phyloP scores from a whole-genome alignment of 2,113 vertebrate genomes.

The Semnornis frantzii region DNA sequence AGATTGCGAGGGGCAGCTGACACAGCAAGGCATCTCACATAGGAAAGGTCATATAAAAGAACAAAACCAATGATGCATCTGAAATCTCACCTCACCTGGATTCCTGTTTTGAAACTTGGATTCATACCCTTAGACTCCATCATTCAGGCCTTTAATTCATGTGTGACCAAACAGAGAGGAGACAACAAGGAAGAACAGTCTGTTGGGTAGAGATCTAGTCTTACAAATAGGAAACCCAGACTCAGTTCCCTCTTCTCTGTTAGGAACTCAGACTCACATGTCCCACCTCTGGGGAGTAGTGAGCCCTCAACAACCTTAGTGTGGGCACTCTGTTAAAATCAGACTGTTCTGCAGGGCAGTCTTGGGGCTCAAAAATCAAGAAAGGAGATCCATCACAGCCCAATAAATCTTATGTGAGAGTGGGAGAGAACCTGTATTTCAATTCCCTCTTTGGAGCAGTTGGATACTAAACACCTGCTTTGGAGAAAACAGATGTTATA shows the following conservation, averaged over 20 bases:
- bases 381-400: not conserved
- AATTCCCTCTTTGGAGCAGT: not conserved
- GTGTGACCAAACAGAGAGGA: not conserved
- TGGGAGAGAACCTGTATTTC: not conserved
- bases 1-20: not conserved
- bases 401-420: not conserved
- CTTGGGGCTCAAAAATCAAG: not conserved
- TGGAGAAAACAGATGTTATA: not conserved
- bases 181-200: not conserved
- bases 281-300: not conserved
- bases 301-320: not conserved
- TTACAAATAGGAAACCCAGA: not conserved
- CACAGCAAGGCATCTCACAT: fast-evolving
- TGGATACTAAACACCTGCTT: not conserved
- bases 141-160: not conserved
- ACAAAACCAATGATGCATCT: not conserved
- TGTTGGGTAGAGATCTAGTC: not conserved
- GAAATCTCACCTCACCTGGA: not conserved
- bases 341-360: not conserved
- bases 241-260: not conserved
- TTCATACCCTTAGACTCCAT: not conserved
- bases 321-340: not conserved
- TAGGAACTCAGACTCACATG: not conserved
- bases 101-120: not conserved
- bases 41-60: not conserved